A percentile compares a stretch with the other conserved stretches of the same genome.
Conservation (phyloP, 2,113 vertebrate genomes). For the Tenrec ecaudatus region DNA sequence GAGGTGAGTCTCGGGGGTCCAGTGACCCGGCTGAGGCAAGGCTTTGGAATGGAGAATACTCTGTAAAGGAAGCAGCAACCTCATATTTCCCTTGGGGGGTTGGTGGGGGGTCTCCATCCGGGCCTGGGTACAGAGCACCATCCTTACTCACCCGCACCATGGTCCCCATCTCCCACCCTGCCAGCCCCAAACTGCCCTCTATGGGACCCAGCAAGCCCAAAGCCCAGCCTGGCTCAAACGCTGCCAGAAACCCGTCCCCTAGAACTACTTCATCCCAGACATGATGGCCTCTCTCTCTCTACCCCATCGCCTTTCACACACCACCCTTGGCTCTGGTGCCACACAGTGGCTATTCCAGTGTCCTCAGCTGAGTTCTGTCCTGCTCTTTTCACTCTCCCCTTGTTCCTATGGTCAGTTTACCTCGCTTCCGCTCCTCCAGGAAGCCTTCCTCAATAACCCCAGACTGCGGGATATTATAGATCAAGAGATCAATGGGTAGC, state of each 20-base stretch:
- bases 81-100: no score
- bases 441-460: neutral
- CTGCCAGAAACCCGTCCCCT: neutral
- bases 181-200: neutral
- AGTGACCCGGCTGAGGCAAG: neutral
- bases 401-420: neutral
- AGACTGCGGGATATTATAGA: neutral
- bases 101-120: neutral
- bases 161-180: neutral
- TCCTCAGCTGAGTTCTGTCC: neutral
- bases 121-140: neutral
- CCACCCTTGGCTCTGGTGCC: neutral
- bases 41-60: neutral
- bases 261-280: neutral
- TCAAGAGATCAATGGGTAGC: neutral
- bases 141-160: accelerated
- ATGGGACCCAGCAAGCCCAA: neutral
- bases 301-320: accelerated
- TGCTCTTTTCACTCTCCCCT: neutral
- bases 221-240: neutral
- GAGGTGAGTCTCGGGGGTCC: neutral
- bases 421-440: neutral
- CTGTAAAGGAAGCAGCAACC: neutral
- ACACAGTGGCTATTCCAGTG: no score
- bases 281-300: neutral